Evolutionary conservation across 2,888 invertebrate genomes (phyloP).

Genomic region (Caenorhabditis japonica): DNA sequence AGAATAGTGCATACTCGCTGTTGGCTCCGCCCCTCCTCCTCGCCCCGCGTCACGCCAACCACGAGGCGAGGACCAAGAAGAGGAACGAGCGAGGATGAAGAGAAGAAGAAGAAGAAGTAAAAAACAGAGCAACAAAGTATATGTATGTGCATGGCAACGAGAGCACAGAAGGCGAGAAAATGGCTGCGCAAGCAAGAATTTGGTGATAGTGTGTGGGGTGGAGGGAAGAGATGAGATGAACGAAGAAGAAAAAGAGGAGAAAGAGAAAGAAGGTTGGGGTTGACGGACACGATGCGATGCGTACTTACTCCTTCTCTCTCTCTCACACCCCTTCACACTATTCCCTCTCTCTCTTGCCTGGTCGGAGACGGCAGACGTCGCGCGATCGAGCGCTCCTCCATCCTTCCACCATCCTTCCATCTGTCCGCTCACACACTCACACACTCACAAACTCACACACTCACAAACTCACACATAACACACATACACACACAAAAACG

Average conservation of each 20-base stretch:
- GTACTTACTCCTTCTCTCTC: too few relatives aligned
- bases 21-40: slow-evolving; percentile 1
- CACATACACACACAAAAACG: too few relatives aligned
- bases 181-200: background rate
- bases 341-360: too few relatives aligned
- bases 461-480: too few relatives aligned
- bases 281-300: background rate
- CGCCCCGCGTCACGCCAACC: slow-evolving; percentile 15
- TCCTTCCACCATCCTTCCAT: too few relatives aligned
- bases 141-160: slow-evolving; percentile 10
- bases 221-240: background rate
- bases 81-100: too few relatives aligned
- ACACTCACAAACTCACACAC: too few relatives aligned
- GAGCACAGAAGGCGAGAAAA: slow-evolving; percentile 12
- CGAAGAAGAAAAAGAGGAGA: background rate
- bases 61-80: too few relatives aligned
- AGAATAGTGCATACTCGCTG: slow-evolving; percentile 40
- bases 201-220: slow-evolving; percentile 15
- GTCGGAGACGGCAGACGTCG: too few relatives aligned
- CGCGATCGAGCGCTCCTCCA: too few relatives aligned
- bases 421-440: too few relatives aligned
- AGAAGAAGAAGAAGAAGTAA: background rate
- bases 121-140: slow-evolving; percentile 10
- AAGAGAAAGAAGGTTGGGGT: slow-evolving; percentile 2
- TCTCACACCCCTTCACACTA: too few relatives aligned